A percentile compares a stretch with the other conserved stretches of the same genome.
phyloP scores from a whole-genome alignment of 37 sponge, comb jelly and placozoan species.

The Petrosia ficiformis region DNA sequence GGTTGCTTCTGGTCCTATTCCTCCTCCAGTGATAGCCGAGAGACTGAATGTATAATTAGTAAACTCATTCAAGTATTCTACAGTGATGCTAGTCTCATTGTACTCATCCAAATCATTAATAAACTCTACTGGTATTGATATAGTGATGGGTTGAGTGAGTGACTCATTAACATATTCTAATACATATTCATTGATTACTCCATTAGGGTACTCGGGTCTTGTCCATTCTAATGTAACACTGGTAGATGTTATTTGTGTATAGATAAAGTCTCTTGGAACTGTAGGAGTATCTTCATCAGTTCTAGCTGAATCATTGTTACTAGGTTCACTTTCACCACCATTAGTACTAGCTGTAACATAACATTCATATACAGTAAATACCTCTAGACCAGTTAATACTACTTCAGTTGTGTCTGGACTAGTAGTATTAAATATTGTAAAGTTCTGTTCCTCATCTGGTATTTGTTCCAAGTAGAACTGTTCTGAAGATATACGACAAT shows the following conservation, averaged over 20 bases:
- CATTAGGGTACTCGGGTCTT: not conserved
- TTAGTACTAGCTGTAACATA: slow-evolving; percentile 19
- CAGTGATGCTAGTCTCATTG: slow-evolving; percentile 1
- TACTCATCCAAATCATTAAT: not conserved
- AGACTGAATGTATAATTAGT: slow-evolving; percentile 42
- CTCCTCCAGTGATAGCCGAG: slow-evolving; percentile 42
- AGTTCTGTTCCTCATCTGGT: not conserved
- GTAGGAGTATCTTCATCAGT: not conserved
- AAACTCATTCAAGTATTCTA: slow-evolving; percentile 21
- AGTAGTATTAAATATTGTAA: not conserved
- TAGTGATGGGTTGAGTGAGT: not conserved
- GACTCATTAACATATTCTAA: slow-evolving; percentile 28
- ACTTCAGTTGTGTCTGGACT: not conserved
- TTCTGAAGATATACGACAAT: slow-evolving; percentile 1
- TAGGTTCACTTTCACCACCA: not conserved
- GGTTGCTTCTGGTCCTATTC: slow-evolving; percentile 15
- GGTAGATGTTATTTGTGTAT: not conserved
- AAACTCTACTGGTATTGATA: not conserved
- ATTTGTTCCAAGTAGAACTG: slow-evolving; percentile 5
- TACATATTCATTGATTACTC: not conserved
- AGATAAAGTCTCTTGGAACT: not conserved
- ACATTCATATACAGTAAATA: slow-evolving; percentile 24
- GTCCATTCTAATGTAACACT: not conserved
- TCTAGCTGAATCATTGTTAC: not conserved
- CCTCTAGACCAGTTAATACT: slow-evolving; percentile 2